phyloP scores from a whole-genome alignment of 2,888 invertebrate genomes.

The Nephrotoma guestfalica region DNA sequence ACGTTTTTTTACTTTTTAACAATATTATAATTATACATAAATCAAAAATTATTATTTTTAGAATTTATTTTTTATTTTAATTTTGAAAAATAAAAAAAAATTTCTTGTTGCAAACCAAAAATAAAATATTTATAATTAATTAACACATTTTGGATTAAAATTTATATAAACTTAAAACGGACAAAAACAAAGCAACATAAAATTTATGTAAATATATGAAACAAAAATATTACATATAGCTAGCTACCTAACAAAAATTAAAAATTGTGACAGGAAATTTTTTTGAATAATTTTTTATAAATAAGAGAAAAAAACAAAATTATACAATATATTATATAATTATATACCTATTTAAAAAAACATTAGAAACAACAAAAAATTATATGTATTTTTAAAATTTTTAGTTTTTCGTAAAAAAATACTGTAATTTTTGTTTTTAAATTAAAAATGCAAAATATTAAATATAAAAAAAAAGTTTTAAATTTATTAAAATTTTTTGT shows the following conservation, averaged over 20 bases:
- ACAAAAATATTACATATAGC: neutral
- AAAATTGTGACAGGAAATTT: conserved; percentile 1
- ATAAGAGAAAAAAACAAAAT: neutral
- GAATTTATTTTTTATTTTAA: neutral
- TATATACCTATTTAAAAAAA: neutral
- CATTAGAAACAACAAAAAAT: neutral
- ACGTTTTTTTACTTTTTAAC: neutral
- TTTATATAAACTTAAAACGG: neutral
- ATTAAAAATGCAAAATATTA: neutral
- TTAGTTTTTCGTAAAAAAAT: neutral
- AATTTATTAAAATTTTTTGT: neutral
- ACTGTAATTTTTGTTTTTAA: neutral
- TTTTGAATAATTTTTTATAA: neutral
- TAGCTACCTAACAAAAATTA: neutral
- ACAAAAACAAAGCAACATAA: neutral
- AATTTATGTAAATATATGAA: neutral
- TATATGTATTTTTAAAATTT: neutral
- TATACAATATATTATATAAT: neutral
- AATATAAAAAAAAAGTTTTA: neutral
- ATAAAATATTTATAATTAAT: neutral
- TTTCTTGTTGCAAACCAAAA: neutral
- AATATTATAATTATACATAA: neutral
- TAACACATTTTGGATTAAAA: neutral
- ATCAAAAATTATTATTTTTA: neutral
- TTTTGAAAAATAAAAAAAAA: neutral